phyloP scores from a whole-genome alignment of 2,888 invertebrate species.

The Pasiphila rectangulata region DNA sequence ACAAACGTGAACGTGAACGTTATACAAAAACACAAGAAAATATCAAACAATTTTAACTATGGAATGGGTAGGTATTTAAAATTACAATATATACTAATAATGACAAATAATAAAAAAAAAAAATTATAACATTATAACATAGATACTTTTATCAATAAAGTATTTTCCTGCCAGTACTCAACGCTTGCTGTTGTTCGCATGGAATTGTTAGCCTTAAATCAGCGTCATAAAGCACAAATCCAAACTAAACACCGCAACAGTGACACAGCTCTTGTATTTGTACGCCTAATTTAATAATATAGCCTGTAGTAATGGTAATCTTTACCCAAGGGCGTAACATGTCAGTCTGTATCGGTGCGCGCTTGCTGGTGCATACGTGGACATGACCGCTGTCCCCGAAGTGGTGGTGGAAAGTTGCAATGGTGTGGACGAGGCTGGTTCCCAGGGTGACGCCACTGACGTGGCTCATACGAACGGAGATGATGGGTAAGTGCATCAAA shows the following conservation, averaged over 20 bases:
- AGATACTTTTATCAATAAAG: too few species aligned
- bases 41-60: too few species aligned
- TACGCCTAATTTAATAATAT: slow-evolving; percentile 79
- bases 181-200: too few species aligned
- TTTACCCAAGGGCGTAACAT: slow-evolving; percentile 73
- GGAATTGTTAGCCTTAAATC: slow-evolving; percentile 5
- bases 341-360: slow-evolving; percentile 63
- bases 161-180: too few species aligned
- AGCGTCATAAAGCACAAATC: slow-evolving; percentile 4
- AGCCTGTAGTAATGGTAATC: slow-evolving; percentile 72
- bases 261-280: slow-evolving; percentile 10
- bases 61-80: too few species aligned
- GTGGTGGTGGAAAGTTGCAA: slow-evolving; percentile 69
- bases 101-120: too few species aligned
- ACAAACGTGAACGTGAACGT: too few species aligned
- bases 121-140: too few species aligned
- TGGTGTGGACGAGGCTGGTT: slow-evolving; percentile 57
- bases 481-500: slow-evolving; percentile 55
- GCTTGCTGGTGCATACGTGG: slow-evolving; percentile 42
- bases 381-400: slow-evolving; percentile 67
- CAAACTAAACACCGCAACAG: neutral
- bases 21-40: too few species aligned
- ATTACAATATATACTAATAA: too few species aligned
- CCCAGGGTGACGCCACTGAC: slow-evolving; percentile 41
- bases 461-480: slow-evolving; percentile 54